Percentiles rank a stretch among this genome's conserved stretches.
These are phyloP conservation scores for Plebejus argus DNA, from an alignment of 2,888 invertebrate genomes.

Conservation along the genomic window DNA sequence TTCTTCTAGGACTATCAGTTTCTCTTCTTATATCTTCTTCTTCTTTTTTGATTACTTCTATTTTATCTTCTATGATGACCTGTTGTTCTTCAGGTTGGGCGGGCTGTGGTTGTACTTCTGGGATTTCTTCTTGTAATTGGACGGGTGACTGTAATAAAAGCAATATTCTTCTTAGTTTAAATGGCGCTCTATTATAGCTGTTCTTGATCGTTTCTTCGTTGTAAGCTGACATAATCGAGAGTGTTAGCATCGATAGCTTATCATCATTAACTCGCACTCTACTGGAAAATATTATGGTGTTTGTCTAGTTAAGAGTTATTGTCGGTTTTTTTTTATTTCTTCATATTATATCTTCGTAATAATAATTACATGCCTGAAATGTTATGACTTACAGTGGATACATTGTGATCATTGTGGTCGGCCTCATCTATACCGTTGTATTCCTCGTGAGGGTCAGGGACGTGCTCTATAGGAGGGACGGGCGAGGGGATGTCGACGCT, in stretches of 20 bases:
- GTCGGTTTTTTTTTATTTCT: background rate
- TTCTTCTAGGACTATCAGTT: conserved; percentile 71
- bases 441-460: conserved; percentile 47
- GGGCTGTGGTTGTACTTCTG: conserved; percentile 49
- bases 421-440: conserved; percentile 56
- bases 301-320: no score
- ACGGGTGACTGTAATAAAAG: conserved; percentile 53
- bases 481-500: conserved; percentile 74
- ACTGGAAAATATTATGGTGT: no score
- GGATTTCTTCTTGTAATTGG: conserved; percentile 59
- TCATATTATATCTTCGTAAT: background rate
- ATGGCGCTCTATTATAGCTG: background rate
- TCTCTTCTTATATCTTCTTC: conserved; percentile 69
- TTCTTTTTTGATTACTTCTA: conserved; percentile 59
- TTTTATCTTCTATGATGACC: conserved; percentile 45
- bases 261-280: background rate
- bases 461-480: conserved; percentile 64
- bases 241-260: no score
- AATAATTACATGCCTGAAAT: background rate
- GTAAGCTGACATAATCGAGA: no score
- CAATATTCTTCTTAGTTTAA: background rate
- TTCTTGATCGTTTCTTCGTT: no score
- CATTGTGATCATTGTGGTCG: conserved; percentile 49
- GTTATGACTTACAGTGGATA: conserved; percentile 50
- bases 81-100: conserved; percentile 43